Evolutionary conservation across 2,797 vertebrate species (phyloP).

Genomic region (Gastrophryne carolinensis): DNA sequence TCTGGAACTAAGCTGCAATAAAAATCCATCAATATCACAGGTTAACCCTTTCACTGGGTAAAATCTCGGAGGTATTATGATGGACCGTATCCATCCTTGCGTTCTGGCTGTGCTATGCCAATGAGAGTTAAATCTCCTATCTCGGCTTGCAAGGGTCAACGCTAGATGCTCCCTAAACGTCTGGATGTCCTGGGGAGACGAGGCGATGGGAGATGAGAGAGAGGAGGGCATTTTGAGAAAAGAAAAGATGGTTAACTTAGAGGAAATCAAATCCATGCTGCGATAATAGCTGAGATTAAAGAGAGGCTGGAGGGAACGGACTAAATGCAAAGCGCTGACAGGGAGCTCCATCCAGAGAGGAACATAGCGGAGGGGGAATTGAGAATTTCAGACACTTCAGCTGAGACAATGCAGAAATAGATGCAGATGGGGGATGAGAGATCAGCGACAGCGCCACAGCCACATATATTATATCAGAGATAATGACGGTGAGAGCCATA

Average conservation of each 20-base stretch:
- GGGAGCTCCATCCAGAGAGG: neutral
- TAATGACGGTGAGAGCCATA: neutral
- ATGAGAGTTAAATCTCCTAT: neutral
- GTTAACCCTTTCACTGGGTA: neutral
- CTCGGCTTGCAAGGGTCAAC: conserved; percentile 4
- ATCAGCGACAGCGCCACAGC: neutral
- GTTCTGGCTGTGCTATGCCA: neutral
- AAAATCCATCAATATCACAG: neutral
- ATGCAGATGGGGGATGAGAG: neutral
- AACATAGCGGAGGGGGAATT: neutral
- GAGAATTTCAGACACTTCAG: neutral
- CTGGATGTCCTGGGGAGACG: conserved; percentile 21
- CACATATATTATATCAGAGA: neutral
- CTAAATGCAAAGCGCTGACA: conserved; percentile 10
- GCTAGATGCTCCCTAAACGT: conserved; percentile 6
- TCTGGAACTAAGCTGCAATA: neutral
- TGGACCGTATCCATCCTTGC: neutral
- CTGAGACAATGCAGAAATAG: neutral
- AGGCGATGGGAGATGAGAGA: neutral
- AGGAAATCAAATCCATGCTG: conserved; percentile 45
- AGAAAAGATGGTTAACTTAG: conserved; percentile 18
- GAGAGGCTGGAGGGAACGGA: conserved; percentile 25
- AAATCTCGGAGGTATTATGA: neutral
- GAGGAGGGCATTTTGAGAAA: neutral
- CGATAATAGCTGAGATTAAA: conserved; percentile 47